These are phyloP conservation scores for Hypercompe scribonia DNA, from an alignment of 2,888 invertebrate species.

Conservation along the genomic window DNA sequence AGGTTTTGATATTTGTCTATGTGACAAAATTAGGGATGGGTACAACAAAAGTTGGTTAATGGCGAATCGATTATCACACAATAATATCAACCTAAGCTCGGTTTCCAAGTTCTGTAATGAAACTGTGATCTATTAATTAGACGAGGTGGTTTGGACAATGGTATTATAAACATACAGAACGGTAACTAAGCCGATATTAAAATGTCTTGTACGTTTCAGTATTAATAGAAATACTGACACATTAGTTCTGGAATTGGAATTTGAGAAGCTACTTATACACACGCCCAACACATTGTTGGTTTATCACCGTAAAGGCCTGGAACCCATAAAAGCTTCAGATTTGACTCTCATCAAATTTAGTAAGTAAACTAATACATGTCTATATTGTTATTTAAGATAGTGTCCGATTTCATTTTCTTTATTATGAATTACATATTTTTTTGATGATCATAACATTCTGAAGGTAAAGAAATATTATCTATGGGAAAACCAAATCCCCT, in stretches of 20 bases:
- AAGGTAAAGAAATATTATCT: background rate
- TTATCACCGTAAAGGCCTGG: constrained; percentile 35
- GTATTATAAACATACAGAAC: background rate
- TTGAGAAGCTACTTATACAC: constrained; percentile 23
- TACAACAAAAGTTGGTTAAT: no score
- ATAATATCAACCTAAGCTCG: no score
- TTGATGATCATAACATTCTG: background rate
- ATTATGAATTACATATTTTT: background rate
- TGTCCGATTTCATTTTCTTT: background rate
- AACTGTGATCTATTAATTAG: no score
- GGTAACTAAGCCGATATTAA: background rate
- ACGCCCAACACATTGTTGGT: constrained; percentile 17
- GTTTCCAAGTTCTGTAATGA: no score
- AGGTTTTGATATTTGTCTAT: no score
- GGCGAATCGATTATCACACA: no score
- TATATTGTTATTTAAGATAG: background rate
- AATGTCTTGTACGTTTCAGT: constrained; percentile 23
- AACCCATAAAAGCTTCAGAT: constrained; percentile 31
- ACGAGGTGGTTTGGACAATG: background rate
- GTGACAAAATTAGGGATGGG: no score
- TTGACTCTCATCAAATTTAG: constrained; percentile 23
- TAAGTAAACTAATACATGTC: constrained; percentile 18
- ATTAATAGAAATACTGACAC: constrained; percentile 37
- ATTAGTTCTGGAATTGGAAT: constrained; percentile 36
- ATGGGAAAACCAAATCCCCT: no score